phyloP scores from a whole-genome alignment of 2,888 invertebrate genomes.

The Conomelus anceps region DNA sequence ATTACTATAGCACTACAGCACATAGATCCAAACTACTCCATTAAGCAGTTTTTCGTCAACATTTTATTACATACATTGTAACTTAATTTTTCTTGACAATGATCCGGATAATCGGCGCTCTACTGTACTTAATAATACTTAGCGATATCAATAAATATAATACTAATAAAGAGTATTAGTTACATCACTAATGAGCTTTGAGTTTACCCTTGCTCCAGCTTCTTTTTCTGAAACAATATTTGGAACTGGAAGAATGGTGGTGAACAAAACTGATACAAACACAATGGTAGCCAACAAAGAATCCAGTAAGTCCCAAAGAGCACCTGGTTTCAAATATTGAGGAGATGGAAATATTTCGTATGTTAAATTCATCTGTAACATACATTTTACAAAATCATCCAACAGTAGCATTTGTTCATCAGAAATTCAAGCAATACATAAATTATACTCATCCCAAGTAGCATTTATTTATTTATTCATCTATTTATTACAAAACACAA shows the following conservation, averaged over 20 bases:
- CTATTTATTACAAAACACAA: too few relatives aligned
- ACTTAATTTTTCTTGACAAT: too few relatives aligned
- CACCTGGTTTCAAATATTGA: conserved; percentile 10
- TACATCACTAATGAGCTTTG: too few relatives aligned
- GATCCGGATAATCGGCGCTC: too few relatives aligned
- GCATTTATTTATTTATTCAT: too few relatives aligned
- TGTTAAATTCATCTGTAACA: neutral
- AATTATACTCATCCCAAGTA: neutral
- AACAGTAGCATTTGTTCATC: neutral
- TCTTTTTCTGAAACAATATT: conserved; percentile 54
- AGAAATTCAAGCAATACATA: neutral
- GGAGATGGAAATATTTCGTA: conserved; percentile 30
- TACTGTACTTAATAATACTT: too few relatives aligned
- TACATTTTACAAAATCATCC: neutral
- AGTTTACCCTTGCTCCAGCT: conserved; percentile 50
- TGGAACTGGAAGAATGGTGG: conserved; percentile 42
- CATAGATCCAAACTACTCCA: too few relatives aligned
- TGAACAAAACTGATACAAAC: neutral
- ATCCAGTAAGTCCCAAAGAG: neutral
- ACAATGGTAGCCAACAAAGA: neutral
- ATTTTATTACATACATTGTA: too few relatives aligned
- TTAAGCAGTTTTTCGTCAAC: too few relatives aligned
- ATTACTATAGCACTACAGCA: too few relatives aligned
- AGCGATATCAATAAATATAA: too few relatives aligned
- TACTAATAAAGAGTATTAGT: too few relatives aligned